phyloP scores from a whole-genome alignment of 2,797 vertebrate species.

The Melanitta fusca region DNA sequence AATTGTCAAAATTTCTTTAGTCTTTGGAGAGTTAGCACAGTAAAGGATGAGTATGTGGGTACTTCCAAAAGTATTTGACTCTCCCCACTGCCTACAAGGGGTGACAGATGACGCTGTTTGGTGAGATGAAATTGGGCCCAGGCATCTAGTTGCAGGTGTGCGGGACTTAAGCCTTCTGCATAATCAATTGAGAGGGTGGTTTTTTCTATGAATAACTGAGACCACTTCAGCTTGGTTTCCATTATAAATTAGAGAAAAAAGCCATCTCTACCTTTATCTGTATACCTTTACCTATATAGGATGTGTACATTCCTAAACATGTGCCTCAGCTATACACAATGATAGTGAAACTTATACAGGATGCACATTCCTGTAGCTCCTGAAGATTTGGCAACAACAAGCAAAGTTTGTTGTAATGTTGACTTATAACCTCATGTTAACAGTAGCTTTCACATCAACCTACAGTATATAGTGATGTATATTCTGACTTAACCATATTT shows the following conservation, averaged over 20 bases:
- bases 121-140: background rate
- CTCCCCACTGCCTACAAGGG: background rate
- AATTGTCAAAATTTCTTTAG: background rate
- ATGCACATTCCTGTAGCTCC: background rate
- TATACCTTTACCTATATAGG: background rate
- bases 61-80: background rate
- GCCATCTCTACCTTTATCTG: background rate
- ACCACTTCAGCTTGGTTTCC: background rate
- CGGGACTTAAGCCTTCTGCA: background rate
- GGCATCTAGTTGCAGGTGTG: background rate
- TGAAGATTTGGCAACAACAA: background rate
- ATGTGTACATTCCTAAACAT: background rate
- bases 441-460: background rate
- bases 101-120: background rate
- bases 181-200: fast-evolving
- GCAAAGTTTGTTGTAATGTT: background rate
- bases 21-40: background rate
- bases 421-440: background rate
- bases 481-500: background rate
- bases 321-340: background rate
- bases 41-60: background rate
- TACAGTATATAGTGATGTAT: background rate
- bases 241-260: background rate
- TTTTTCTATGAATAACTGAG: background rate
- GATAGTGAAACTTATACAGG: background rate